phyloP scores from a whole-genome alignment of 2,113 vertebrate genomes.

The Pelvicachromis taeniatus region DNA sequence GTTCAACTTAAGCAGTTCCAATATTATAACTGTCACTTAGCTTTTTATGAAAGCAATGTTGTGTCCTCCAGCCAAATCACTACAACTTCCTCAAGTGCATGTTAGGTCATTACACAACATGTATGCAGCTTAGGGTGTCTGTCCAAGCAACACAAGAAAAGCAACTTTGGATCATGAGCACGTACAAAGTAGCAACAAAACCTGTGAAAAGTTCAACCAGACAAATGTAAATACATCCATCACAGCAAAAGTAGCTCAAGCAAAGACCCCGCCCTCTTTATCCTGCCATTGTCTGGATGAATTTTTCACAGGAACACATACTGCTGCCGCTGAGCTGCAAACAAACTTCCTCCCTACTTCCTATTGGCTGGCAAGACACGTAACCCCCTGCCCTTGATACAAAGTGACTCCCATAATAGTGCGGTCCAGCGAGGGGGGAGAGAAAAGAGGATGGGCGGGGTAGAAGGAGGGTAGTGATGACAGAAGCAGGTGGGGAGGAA shows the following conservation, averaged over 20 bases:
- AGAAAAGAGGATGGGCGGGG: neutral
- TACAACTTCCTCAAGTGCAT: neutral
- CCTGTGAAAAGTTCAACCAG: conserved; percentile 58
- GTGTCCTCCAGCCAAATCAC: neutral
- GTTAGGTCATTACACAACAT: neutral
- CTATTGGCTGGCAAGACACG: conserved; percentile 41
- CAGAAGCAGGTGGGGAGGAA: conserved; percentile 53
- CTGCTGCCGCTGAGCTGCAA: conserved; percentile 28
- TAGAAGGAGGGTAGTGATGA: conserved; percentile 6
- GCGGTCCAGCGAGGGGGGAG: conserved; percentile 20
- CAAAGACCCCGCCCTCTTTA: neutral
- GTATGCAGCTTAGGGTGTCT: neutral
- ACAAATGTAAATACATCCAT: neutral
- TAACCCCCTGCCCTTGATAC: conserved; percentile 39
- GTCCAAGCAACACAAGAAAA: neutral
- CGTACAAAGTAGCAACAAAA: conserved; percentile 10
- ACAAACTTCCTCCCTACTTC: conserved; percentile 47
- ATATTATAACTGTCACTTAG: neutral
- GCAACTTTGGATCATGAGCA: neutral
- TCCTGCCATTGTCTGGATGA: conserved; percentile 68
- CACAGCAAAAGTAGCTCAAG: neutral
- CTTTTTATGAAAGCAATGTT: neutral
- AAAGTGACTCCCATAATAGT: conserved; percentile 39
- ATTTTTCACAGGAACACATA: conserved; percentile 57
- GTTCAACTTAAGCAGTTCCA: neutral